These are phyloP conservation scores for Chloromyia formosa DNA, from an alignment of 2,888 invertebrate species.

Conservation along the genomic window DNA sequence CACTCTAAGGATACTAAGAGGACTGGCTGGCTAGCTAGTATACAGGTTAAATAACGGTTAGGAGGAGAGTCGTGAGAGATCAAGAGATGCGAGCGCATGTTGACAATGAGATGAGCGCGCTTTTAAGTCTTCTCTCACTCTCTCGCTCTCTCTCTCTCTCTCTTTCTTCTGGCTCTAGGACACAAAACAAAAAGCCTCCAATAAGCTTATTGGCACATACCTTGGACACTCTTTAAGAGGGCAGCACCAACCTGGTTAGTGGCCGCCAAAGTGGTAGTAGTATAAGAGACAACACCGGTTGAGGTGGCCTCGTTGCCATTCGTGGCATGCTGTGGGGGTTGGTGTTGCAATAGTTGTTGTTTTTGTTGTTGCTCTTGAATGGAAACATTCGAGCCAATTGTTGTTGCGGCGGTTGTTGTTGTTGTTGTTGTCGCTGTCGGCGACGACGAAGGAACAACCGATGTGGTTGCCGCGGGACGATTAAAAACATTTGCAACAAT, in stretches of 20 bases:
- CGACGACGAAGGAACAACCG: not conserved
- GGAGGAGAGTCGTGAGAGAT: no score
- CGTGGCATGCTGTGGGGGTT: not conserved
- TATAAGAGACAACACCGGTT: not conserved
- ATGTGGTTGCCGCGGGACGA: not conserved
- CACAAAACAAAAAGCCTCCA: no score
- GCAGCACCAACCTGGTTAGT: slow-evolving; percentile 54
- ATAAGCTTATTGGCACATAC: slow-evolving; percentile 55
- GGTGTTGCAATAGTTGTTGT: no score
- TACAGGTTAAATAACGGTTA: no score
- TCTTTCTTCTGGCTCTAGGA: no score
- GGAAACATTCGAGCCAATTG: not conserved
- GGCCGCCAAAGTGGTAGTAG: slow-evolving; percentile 25
- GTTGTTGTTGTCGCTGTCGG: slow-evolving; percentile 39
- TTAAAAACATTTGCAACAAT: slow-evolving; percentile 45
- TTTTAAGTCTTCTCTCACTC: no score
- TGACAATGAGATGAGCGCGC: no score
- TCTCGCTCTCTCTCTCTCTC: no score
- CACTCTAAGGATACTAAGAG: no score
- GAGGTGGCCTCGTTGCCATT: slow-evolving; percentile 30
- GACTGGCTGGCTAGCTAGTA: no score
- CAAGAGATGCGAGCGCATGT: no score
- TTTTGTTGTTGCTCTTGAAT: slow-evolving; percentile 7
- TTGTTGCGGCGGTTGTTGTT: not conserved
- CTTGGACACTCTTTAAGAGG: slow-evolving; percentile 65